phyloP scores from a whole-genome alignment of 1,140 invertebrate genomes.

The fruit fly (Drosophila melanogaster) region DNA sequence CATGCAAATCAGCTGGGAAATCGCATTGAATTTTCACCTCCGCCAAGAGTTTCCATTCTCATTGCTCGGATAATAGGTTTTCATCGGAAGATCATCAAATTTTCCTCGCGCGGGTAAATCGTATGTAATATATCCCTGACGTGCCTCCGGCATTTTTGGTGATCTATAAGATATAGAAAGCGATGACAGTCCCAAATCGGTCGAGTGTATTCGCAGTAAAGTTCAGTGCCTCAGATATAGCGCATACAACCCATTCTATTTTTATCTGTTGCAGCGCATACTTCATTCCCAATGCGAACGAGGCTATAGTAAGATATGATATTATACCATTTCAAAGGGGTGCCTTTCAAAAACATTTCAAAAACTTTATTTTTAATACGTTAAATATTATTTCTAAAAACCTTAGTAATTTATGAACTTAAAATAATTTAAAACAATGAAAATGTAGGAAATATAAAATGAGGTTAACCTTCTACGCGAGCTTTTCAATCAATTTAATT shows the following conservation, averaged over 20 bases:
- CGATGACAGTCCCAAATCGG: slow-evolving; percentile 9
- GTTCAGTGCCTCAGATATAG: slow-evolving; percentile 45
- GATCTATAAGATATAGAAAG: background rate
- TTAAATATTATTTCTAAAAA: background rate
- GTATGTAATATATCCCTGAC: slow-evolving; percentile 43
- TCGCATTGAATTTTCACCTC: slow-evolving; percentile 22
- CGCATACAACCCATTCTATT: slow-evolving; percentile 26
- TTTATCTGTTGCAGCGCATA: slow-evolving; percentile 30
- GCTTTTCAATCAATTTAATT: background rate
- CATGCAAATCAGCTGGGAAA: slow-evolving; percentile 21
- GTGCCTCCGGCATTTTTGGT: slow-evolving; percentile 43
- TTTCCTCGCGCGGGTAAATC: slow-evolving; percentile 12
- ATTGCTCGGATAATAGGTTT: background rate
- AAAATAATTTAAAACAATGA: background rate
- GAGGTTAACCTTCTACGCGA: background rate
- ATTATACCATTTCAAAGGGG: slow-evolving; percentile 6
- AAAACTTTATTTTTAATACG: background rate
- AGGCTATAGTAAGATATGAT: slow-evolving; percentile 18
- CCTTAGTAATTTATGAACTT: background rate
- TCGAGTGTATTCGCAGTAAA: slow-evolving; percentile 30
- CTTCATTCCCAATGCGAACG: slow-evolving; percentile 29
- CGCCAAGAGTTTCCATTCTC: slow-evolving; percentile 27
- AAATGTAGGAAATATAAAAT: background rate
- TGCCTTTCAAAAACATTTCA: slow-evolving; percentile 5
- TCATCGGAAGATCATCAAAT: slow-evolving; percentile 24